A percentile compares a stretch with the other conserved stretches of the same genome.
phyloP scores from a whole-genome alignment of 2,797 vertebrate genomes.

The Urosaurus nigricauda region DNA sequence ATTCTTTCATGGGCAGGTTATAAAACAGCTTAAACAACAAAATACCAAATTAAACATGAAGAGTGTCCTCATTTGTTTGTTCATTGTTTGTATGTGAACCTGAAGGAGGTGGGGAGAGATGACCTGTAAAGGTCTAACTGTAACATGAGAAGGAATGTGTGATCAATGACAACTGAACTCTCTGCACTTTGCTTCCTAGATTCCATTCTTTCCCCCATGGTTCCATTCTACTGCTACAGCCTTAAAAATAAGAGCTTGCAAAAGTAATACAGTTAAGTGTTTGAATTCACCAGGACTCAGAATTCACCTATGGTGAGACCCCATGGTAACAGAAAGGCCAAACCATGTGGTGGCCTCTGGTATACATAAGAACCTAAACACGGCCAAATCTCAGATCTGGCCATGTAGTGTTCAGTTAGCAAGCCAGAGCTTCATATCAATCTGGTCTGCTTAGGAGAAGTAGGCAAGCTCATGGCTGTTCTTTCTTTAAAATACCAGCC shows the following conservation, averaged over 20 bases:
- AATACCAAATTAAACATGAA: not conserved
- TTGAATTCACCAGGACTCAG: not conserved
- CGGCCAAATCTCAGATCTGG: not conserved
- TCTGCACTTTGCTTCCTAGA: not conserved
- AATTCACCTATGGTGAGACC: not conserved
- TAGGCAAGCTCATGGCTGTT: not conserved
- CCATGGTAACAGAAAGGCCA: not conserved
- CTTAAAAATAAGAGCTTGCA: not conserved
- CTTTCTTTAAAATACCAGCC: not conserved
- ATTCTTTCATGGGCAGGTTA: not conserved
- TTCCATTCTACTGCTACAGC: not conserved
- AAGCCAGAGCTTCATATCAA: not conserved
- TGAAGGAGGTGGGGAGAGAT: no score
- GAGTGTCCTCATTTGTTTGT: not conserved
- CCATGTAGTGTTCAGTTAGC: not conserved
- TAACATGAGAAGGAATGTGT: not conserved
- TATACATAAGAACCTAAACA: not conserved
- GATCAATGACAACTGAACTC: not conserved
- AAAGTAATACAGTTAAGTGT: not conserved
- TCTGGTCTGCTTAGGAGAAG: not conserved
- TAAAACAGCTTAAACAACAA: not conserved
- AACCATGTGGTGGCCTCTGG: not conserved
- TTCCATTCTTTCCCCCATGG: not conserved
- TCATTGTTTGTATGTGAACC: not conserved
- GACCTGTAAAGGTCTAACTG: not conserved